phyloP scores from a whole-genome alignment of 2,888 invertebrate species.

The Villa cingulata region DNA sequence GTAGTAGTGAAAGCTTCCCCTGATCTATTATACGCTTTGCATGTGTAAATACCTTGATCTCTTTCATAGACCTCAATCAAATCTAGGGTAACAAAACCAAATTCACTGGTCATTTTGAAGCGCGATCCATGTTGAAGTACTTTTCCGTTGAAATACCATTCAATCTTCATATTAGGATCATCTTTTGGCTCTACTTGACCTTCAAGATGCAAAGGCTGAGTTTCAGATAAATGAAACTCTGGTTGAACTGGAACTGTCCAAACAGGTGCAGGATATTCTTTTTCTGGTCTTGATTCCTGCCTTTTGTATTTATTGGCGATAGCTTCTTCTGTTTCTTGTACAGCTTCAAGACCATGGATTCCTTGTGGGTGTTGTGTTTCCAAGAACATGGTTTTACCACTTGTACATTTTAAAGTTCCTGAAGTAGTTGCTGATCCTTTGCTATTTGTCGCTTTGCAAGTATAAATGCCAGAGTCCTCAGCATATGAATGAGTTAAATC shows the following conservation, averaged over 20 bases:
- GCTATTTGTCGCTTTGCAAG: slow-evolving; percentile 76
- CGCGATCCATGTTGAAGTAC: slow-evolving; percentile 73
- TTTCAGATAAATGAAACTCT: slow-evolving; percentile 68
- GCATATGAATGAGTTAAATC: slow-evolving; percentile 78
- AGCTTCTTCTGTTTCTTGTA: slow-evolving; percentile 78
- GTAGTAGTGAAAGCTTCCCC: slow-evolving; percentile 90
- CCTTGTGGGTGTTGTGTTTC: slow-evolving; percentile 96
- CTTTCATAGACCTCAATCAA: slow-evolving; percentile 82
- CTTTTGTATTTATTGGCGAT: slow-evolving; percentile 56
- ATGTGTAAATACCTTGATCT: slow-evolving; percentile 88
- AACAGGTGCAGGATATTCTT: slow-evolving; percentile 68
- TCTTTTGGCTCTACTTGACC: slow-evolving; percentile 89
- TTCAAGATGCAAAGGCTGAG: slow-evolving; percentile 79
- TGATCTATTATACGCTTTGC: slow-evolving; percentile 74
- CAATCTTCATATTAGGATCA: slow-evolving; percentile 78
- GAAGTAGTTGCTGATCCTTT: slow-evolving; percentile 84
- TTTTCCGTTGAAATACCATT: slow-evolving; percentile 92
- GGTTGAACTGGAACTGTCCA: slow-evolving; percentile 72
- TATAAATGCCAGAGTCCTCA: slow-evolving; percentile 86
- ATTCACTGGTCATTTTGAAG: slow-evolving; percentile 87
- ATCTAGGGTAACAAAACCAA: slow-evolving; percentile 91
- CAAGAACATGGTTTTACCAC: slow-evolving; percentile 62
- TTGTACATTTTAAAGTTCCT: slow-evolving; percentile 72
- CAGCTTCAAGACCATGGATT: slow-evolving; percentile 72
- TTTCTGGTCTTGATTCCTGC: slow-evolving; percentile 56